Percentiles rank a stretch among this genome's conserved stretches.
Evolutionary conservation across 2,888 invertebrate species (phyloP).

Genomic region (Apodemia hepburni): DNA sequence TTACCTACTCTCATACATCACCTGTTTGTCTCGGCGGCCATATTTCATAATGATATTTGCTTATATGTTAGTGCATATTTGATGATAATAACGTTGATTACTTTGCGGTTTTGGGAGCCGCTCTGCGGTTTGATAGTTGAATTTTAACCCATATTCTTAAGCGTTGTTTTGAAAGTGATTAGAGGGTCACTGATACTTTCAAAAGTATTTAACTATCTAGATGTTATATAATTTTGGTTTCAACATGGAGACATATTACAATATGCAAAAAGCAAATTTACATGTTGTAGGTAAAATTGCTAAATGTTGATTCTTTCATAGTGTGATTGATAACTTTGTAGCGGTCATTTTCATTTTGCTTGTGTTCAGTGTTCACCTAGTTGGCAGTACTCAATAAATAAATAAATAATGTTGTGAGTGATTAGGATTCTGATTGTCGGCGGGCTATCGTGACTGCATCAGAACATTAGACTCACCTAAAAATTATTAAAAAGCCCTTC

Average conservation of each 20-base stretch:
- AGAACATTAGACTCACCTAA: too few relatives aligned
- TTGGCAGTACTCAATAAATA: too few relatives aligned
- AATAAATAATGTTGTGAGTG: too few relatives aligned
- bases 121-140: not conserved
- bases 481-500: too few relatives aligned
- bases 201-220: not conserved
- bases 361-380: too few relatives aligned
- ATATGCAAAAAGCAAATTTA: too few relatives aligned
- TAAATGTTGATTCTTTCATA: too few relatives aligned
- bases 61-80: conserved; percentile 8
- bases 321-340: too few relatives aligned
- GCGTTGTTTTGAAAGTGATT: not conserved
- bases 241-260: not conserved
- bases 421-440: too few relatives aligned
- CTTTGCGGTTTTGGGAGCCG: conserved; percentile 9
- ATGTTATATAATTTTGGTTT: conserved; percentile 3
- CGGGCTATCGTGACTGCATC: too few relatives aligned
- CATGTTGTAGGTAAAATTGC: too few relatives aligned
- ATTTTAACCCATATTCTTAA: not conserved
- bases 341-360: too few relatives aligned
- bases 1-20: not conserved
- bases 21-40: not conserved
- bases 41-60: conserved; percentile 2
- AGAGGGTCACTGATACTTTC: not conserved
- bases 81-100: conserved; percentile 7